Evolutionary conservation across 2,797 vertebrate species (phyloP), one percentile per base, ranked within the genome.

Genomic region (Typhlichthys subterraneus): DNA sequence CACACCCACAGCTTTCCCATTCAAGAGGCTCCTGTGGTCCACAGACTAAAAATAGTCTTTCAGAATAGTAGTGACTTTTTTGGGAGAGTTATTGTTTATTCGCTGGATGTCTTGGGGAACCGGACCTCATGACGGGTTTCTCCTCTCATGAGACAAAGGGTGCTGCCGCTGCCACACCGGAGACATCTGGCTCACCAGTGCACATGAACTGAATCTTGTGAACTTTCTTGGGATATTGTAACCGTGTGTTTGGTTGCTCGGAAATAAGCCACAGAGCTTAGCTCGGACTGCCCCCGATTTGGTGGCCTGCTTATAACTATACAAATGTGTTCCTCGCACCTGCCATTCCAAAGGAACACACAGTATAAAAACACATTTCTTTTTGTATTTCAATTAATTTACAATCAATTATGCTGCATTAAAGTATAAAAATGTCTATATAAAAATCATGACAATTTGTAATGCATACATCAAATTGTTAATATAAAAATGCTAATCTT

Each of bases 11-110:
- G 86, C 52, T 99, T 99, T 93, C 89, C 91, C 81, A 91, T 97
- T 82, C 84, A 93, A 61, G 91, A 92, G 78, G 85, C 86, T 0
- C 83, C 88, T 46, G 76, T 79, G 19, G 87, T 95, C 72, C 91
- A 95, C 33, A 94, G 82, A 85, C 83, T 99, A 81, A 97, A 93
- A 88, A 93, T 99, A 92, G 93, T 93, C 1, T 97, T 99, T 81
- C 93, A 94, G 81, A 94, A 95, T 77, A 91, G 93, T 84, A 89
- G 93, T 0, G 97, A 99, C 90, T 96, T 99, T 91, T 99, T 99
- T 49, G 97, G 97, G 49, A 93, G 97, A 61, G 87, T 99, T 14
- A 90, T 98, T 79, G 79, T 99, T 88, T 99, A 99, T 67, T 95
- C 92, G 79, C 88, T 99, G 33, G 87, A 94, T 0, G 76, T 99